Base-by-base conservation (phyloP, 2,888 invertebrate species). In the Parnassius smintheus region DNA sequence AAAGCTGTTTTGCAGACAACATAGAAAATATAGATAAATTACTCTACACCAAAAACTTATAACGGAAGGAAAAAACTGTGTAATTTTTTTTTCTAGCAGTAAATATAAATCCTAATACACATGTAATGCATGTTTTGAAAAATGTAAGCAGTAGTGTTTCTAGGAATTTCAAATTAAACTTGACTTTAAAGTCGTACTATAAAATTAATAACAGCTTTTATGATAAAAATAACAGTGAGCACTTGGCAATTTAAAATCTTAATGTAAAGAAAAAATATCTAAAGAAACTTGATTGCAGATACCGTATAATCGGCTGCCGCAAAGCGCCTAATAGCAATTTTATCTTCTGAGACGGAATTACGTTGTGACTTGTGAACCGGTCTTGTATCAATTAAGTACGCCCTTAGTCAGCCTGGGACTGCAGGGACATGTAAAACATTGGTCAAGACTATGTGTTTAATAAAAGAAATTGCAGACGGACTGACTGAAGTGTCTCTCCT, bases 321-420 rank as follows among this genome's bases (percentile, higher is more conserved):
- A 59, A 68, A 74, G 72, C 70, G 67, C 65, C 62, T 80, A 83
- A 77, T 79, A 80, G 76, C 74, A 76, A 74, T 77, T 78, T 72
- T 77, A 75, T 74, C 72, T 72, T 70, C 66, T 61, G 69, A 71
- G 71, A 67, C 72, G 72, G 69, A 53, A 54, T 56, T 59, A 65
- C 49, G 13, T 2, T 7, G 49, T 18, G 49, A 61, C 9, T 2
- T 7, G 49, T 18, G 49, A 61, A 68, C 72, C 70, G 67, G 68
- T 72, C 66, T 58, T 68, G 66, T 48, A 71, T 72, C 76, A 76
- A 81, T 81, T 81, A 80, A 72, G 68, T 68, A 46, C 59, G 67
- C 70, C 73, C 72, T 73, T 65, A 66, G 66, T 70, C 59, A 64
- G 65, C 45, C 58, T 46, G 25, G 13, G 11, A 49, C 46, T 60